These are phyloP conservation scores for Hyperoodon ampullatus DNA, from an alignment of 2,113 vertebrate genomes.

Conservation along the genomic window DNA sequence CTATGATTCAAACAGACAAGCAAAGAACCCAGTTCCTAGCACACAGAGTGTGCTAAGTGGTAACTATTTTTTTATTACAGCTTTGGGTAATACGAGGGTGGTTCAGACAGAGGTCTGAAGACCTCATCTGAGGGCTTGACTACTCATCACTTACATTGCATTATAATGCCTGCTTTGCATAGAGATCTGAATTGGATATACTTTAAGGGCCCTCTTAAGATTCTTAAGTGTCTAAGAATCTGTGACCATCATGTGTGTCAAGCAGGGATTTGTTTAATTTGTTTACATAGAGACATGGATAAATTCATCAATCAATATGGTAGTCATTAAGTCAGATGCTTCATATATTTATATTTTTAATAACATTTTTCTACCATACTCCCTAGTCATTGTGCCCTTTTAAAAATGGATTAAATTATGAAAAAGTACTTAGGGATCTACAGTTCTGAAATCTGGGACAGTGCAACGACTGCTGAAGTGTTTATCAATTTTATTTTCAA, in stretches of 20 bases:
- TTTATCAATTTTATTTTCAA: slow-evolving; percentile 64
- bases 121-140: neutral
- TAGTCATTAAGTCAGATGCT: neutral
- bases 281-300: neutral
- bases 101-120: neutral
- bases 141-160: neutral
- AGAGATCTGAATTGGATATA: neutral
- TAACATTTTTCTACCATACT: neutral
- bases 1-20: neutral
- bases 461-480: neutral
- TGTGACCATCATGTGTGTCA: neutral
- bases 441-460: neutral
- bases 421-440: neutral
- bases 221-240: neutral
- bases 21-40: neutral
- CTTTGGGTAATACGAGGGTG: too few species aligned
- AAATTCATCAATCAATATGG: neutral
- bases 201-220: neutral
- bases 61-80: neutral
- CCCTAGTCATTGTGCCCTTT: neutral
- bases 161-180: neutral
- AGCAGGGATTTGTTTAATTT: neutral
- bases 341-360: neutral
- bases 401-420: neutral
- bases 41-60: neutral